Conservation (phyloP, 2,113 vertebrate species). For the Lepus europaeus region DNA sequence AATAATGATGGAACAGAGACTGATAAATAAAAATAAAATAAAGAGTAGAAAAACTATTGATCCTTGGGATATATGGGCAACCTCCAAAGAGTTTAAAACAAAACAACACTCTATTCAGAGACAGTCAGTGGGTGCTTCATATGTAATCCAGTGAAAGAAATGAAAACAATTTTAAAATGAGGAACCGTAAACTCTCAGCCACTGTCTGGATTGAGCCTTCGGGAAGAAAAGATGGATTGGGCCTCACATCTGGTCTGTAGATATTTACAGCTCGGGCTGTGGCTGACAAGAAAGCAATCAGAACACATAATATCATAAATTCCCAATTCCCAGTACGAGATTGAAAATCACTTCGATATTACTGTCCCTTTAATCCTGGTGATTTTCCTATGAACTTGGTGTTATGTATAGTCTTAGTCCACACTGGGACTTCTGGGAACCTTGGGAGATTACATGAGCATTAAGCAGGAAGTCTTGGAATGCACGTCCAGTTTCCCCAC, state of each 20-base stretch:
- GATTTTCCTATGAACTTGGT: neutral
- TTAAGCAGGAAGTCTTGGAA: neutral
- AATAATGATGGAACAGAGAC: neutral
- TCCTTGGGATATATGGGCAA: neutral
- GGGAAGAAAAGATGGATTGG: neutral
- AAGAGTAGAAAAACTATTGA: neutral
- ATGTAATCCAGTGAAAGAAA: neutral
- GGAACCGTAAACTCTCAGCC: neutral
- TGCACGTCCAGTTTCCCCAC: accelerated
- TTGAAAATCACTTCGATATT: neutral
- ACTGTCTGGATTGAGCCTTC: neutral
- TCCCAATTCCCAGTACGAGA: neutral
- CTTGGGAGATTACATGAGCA: neutral
- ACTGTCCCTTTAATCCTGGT: neutral
- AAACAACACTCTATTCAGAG: slow-evolving; percentile 20
- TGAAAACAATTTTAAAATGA: slow-evolving; percentile 2
- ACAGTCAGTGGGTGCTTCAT: neutral
- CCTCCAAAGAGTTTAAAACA: slow-evolving; percentile 10
- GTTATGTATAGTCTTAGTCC: neutral
- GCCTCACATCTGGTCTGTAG: accelerated
- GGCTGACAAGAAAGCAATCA: neutral
- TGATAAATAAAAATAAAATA: slow-evolving; percentile 32
- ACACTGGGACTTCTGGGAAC: neutral
- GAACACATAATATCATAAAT: neutral
- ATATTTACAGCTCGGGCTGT: neutral